phyloP scores from a whole-genome alignment of 37 sponge, comb jelly and placozoan species.

The Axinella damicornis region DNA sequence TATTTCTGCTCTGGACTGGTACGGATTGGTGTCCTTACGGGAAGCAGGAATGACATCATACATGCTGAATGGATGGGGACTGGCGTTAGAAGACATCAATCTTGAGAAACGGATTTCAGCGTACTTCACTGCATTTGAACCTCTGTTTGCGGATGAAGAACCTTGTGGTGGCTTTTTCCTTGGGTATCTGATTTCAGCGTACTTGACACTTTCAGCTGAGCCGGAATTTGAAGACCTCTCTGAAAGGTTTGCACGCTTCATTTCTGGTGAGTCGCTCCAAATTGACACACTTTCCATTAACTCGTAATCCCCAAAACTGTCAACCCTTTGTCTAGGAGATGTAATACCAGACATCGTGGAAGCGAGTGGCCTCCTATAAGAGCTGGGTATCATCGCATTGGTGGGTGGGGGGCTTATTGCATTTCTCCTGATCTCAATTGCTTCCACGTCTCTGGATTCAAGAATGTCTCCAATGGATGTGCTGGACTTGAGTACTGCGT shows the following conservation, averaged over 20 bases:
- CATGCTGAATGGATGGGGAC: slow-evolving; percentile 32
- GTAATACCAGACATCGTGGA: background rate
- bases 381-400: background rate
- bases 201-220: slow-evolving; percentile 22
- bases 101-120: slow-evolving; percentile 49
- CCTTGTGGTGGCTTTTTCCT: background rate
- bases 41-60: slow-evolving; percentile 21
- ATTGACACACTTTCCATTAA: slow-evolving; percentile 76
- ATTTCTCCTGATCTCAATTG: background rate
- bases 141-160: background rate
- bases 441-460: background rate
- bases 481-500: background rate
- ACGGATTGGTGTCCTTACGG: slow-evolving; percentile 12
- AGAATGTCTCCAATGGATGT: slow-evolving; percentile 50
- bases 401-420: slow-evolving; percentile 25
- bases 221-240: too few species aligned
- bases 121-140: slow-evolving; percentile 44
- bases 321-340: background rate
- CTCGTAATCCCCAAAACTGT: slow-evolving; percentile 66
- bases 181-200: slow-evolving; percentile 30
- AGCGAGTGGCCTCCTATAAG: background rate
- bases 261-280: background rate
- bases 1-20: slow-evolving; percentile 42
- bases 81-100: background rate
- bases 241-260: background rate